Evolutionary conservation across 1,140 invertebrate species (phyloP), one percentile per base, ranked within the genome.

Genomic region (Tetramorium alpestre): DNA sequence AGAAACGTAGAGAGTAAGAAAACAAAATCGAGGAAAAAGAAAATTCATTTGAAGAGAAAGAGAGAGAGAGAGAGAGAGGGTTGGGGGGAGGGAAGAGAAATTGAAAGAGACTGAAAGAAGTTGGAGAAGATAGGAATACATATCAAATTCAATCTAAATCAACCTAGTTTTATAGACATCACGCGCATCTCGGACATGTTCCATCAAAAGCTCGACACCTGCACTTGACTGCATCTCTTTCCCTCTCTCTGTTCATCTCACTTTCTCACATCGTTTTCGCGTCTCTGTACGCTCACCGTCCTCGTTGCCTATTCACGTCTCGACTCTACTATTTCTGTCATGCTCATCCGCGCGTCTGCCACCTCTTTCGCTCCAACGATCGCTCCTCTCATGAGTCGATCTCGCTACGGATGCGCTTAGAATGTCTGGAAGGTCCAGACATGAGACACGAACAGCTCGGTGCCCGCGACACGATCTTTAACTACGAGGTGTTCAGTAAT

Each of bases 131-230:
- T 18, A 51, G 6, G 16, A 62, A 44, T 56, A 87, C 28, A 33
- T 41, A 77, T 87, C 54, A 89, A 87, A 89, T 82, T 62, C 85
- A 78, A 89, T 90, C 64, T 84, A 89, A 90, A 89, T 90, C 77
- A 90, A 90, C 84, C 72, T 33, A 87, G 65, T 89, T 89, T 81
- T 56, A 47, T 64, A 73, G 25, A 86, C 67, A n/a, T 49, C 67
- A 54, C 38, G 28, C 11, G 67, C 44, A 88, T 73, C 67, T 82
- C 38, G 77, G 28, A 60, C 67, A 38, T 22, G 69, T 28, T 51
- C 13, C 69, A 64, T 78, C 62, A 69, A 72, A 88, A 82, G 78
- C 51, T 38, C 44, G n/a, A 22, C 65, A 67, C 33, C 76, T 60
- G 54, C 58, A 62, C 70, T 76, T 69, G 78, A 87, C 56, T 75